phyloP scores from a whole-genome alignment of 1,140 invertebrate genomes.

The Globodera ellingtonae region DNA sequence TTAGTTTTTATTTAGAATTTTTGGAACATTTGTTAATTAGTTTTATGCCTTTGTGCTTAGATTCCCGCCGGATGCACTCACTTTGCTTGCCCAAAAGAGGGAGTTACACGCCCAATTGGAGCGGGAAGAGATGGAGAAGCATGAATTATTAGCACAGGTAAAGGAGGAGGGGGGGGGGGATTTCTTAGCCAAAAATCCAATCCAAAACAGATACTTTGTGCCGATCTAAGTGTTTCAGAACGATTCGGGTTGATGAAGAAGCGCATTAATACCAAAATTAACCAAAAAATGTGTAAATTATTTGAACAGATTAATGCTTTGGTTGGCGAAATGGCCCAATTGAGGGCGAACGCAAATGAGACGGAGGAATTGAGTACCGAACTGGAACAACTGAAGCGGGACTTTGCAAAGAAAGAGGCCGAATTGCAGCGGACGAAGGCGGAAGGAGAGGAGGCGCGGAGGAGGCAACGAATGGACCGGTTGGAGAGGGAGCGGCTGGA shows the following conservation, averaged over 20 bases:
- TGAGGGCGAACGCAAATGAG: neutral
- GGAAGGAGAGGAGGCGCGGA: constrained; percentile 7
- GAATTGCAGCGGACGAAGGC: constrained; percentile 24
- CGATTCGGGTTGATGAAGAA: neutral
- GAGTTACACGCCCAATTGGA: constrained; percentile 35
- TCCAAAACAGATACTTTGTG: too few species aligned
- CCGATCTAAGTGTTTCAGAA: too few species aligned
- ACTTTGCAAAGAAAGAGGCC: constrained; percentile 20
- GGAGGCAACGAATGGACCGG: neutral
- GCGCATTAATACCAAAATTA: neutral
- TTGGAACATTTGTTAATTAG: too few species aligned
- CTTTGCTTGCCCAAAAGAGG: constrained; percentile 27
- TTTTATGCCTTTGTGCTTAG: neutral
- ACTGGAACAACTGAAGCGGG: constrained; percentile 20
- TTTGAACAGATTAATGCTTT: constrained; percentile 32
- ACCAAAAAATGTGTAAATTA: neutral
- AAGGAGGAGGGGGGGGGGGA: neutral
- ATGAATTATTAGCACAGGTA: constrained; percentile 36
- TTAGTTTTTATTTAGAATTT: neutral
- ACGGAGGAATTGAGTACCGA: constrained; percentile 9
- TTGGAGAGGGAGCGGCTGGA: neutral
- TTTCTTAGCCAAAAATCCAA: too few species aligned
- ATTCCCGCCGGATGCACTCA: constrained; percentile 16
- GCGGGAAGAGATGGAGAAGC: constrained; percentile 38
- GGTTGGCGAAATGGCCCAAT: constrained; percentile 34